Conservation (phyloP, 2,888 invertebrate species). For the Archips crataeganus region DNA sequence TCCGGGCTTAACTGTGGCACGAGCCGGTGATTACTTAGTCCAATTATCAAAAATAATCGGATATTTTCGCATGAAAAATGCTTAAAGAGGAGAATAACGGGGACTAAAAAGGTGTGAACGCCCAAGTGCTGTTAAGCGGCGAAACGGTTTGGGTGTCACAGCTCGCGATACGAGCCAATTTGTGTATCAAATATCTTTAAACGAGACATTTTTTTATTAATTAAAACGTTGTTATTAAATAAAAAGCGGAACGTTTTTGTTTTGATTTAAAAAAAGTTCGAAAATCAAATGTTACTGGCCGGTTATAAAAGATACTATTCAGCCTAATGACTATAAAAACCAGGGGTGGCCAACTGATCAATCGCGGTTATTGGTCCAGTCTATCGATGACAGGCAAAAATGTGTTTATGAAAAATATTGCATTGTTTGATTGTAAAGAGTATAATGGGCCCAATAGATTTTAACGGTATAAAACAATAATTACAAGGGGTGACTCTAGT, state of each 20-base stretch:
- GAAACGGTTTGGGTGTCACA: conserved; percentile 1
- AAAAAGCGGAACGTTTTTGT: neutral
- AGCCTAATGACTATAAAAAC: no score
- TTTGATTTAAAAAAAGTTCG: neutral
- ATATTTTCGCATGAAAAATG: conserved; percentile 25
- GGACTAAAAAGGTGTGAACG: conserved; percentile 34
- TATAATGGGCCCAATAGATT: no score
- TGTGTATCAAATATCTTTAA: neutral
- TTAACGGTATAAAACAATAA: no score
- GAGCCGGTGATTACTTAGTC: conserved; percentile 38
- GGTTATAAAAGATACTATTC: neutral
- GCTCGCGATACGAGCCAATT: conserved; percentile 1
- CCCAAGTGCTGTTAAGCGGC: conserved; percentile 14
- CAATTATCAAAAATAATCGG: conserved; percentile 41
- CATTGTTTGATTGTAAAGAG: no score
- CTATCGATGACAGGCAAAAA: no score
- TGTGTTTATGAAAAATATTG: no score
- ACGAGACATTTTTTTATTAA: neutral
- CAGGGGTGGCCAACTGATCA: no score
- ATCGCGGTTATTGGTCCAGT: no score
- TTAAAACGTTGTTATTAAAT: neutral
- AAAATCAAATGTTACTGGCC: neutral
- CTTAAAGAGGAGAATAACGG: conserved; percentile 36
- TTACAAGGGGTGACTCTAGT: no score
- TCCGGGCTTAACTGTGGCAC: conserved; percentile 33